Conservation (phyloP, 2,888 invertebrate genomes). For the Rapana venosa region DNA sequence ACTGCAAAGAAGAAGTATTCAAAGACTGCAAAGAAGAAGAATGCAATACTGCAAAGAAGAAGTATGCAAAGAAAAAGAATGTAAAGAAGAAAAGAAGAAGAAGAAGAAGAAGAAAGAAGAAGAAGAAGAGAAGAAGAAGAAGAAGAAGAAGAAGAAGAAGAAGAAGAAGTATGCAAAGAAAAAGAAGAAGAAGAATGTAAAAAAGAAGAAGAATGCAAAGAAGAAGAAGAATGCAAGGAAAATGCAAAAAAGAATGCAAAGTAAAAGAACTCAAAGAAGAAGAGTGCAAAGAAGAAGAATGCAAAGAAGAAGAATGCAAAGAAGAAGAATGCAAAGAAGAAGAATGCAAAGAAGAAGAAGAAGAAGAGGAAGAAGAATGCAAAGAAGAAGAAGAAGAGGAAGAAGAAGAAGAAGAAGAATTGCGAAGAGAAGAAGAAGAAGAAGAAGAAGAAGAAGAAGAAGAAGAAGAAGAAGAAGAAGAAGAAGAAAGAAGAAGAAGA, state of each 20-base stretch:
- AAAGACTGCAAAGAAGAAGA: neutral
- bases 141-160: neutral
- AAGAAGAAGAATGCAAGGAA: too few species aligned
- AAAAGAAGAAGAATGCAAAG: constrained; percentile 15
- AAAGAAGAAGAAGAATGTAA: neutral
- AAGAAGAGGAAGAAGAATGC: constrained; percentile 23
- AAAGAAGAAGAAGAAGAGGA: neutral
- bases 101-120: neutral
- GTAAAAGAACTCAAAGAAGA: neutral
- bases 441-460: neutral
- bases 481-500: neutral
- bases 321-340: neutral
- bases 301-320: neutral
- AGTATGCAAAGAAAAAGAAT: neutral
- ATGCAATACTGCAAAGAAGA: too few species aligned
- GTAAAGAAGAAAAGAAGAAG: neutral
- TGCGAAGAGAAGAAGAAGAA: neutral
- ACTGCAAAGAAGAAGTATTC: neutral
- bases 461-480: neutral
- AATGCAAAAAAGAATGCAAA: neutral
- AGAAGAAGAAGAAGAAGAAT: neutral
- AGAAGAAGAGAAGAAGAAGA: neutral
- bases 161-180: neutral
- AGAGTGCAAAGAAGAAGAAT: neutral
- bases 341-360: constrained; percentile 3